Conservation (phyloP, 2,113 vertebrate genomes). For the Gallinago paraguaiae region DNA sequence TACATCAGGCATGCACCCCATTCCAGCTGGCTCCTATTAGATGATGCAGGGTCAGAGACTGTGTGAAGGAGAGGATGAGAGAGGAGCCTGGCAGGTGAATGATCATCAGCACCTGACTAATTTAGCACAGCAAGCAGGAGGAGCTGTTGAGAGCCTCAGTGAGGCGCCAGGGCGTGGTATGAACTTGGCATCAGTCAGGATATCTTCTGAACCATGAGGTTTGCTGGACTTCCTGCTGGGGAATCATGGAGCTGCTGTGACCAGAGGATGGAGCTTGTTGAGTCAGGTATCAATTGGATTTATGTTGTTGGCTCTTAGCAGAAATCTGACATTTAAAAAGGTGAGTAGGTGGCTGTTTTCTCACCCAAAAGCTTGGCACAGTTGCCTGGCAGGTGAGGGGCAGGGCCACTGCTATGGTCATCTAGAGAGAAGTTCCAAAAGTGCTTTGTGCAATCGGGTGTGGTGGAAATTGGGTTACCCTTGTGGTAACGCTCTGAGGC, state of each 20-base stretch:
- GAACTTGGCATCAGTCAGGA: neutral
- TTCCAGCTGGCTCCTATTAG: neutral
- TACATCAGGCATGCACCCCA: neutral
- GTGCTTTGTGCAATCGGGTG: neutral
- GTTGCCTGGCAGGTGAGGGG: neutral
- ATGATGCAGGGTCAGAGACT: neutral
- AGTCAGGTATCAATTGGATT: neutral
- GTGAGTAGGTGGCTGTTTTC: neutral
- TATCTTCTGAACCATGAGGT: neutral
- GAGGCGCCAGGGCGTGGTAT: neutral
- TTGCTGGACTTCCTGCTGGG: neutral
- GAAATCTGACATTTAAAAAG: neutral
- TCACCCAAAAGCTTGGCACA: neutral
- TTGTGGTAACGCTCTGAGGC: neutral
- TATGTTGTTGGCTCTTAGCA: neutral
- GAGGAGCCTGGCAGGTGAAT: neutral
- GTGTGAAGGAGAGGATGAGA: neutral
- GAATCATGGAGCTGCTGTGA: neutral
- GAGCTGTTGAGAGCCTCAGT: neutral
- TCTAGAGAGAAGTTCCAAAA: neutral
- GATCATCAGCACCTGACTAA: neutral
- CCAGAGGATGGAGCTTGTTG: no score
- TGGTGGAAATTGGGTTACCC: neutral
- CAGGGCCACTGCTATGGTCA: neutral
- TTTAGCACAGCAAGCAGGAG: neutral